Base-by-base conservation (phyloP, 2,888 invertebrate genomes). In the Melanchra persicariae region DNA sequence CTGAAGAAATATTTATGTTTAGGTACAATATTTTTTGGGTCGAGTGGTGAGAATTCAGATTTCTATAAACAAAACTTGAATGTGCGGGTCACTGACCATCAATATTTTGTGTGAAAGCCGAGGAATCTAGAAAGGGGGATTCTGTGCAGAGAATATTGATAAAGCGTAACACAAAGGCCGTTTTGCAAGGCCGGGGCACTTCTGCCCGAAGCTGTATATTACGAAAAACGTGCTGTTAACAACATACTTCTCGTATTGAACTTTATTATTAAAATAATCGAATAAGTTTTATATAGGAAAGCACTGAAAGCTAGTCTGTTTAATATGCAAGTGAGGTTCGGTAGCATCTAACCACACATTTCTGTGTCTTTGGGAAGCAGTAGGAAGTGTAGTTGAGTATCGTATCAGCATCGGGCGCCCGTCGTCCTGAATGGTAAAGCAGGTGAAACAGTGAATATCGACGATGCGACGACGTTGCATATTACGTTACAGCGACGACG, bases 401-500 rank as follows among this genome's bases (percentile, higher is more conserved):
- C 82, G 84, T 84, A 87, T 87, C 84, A 82, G 84, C 75, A 83
- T 81, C 77, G 77, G 75, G 74, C 34, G 80, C 79, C 81, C 77
- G 74, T 65, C 69, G 83, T 74, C 79, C 64, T 85, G 85, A 85
- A 86, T 84, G 77, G 77, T 72, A 83, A 87, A 87, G 58, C 81
- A 85, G 86, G 86, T 83, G 83, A 85, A 86, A 87, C 84, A 83
- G 81, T 77, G 85, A 84, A 82, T 84, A 85, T 83, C 81, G 82
- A 79, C 75, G 82, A 82, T 79, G 74, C 72, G 63, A 81, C 74
- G 73, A 79, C 79, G 78, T 69, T 80, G 82, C 83, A 82, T 81
- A 85, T 87, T 86, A 87, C 80, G 83, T 82, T 85, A 87, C 79
- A 74, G 57, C 65, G 57, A 40, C 62, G 69, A 37, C 43, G 70